Conservation (phyloP, 2,113 vertebrate genomes). For the Anser cygnoides region DNA sequence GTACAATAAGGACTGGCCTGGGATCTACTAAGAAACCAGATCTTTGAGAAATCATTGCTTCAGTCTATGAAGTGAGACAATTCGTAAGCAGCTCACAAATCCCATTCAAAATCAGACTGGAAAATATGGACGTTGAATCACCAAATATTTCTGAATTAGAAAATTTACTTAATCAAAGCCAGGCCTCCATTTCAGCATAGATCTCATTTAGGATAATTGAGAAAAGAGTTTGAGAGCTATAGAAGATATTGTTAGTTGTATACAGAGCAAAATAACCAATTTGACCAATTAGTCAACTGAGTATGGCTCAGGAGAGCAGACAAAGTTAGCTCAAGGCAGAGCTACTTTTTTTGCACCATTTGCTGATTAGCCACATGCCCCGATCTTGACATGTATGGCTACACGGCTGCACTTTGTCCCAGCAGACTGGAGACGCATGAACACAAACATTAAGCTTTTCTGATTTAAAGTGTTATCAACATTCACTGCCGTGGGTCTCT, state of each 20-base stretch:
- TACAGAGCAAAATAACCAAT: neutral
- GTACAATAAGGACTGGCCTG: neutral
- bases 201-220: neutral
- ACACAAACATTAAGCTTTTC: neutral
- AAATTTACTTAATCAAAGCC: neutral
- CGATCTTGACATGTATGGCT: neutral
- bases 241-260: neutral
- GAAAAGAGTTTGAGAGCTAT: neutral
- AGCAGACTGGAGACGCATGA: neutral
- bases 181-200: neutral
- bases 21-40: neutral
- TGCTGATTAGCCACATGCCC: neutral
- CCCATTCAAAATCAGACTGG: neutral
- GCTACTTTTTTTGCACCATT: neutral
- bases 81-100: neutral
- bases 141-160: neutral
- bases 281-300: neutral
- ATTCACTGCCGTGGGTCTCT: neutral
- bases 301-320: neutral
- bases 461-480: neutral
- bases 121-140: neutral
- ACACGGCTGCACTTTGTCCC: neutral
- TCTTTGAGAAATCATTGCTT: neutral
- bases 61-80: neutral
- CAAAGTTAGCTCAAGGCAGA: neutral